Evolutionary conservation across 2,113 vertebrate genomes (phyloP).

Genomic region (Tychaedon coryphoeus): DNA sequence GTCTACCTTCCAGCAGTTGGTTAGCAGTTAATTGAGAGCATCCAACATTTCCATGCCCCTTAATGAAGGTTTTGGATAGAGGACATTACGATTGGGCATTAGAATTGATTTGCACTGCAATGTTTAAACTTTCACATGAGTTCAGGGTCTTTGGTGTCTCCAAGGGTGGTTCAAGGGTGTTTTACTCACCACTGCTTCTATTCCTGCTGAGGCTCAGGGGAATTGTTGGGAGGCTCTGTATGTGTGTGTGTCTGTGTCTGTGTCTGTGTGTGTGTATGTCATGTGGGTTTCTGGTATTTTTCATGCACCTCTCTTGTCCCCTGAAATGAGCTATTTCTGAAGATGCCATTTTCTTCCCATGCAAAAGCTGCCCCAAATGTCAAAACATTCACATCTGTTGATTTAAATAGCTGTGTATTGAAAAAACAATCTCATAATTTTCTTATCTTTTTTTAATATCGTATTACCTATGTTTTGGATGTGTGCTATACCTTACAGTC

Average conservation of each 20-base stretch:
- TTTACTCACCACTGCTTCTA: not conserved
- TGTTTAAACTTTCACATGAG: not conserved
- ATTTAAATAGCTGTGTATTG: not conserved
- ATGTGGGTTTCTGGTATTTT: not conserved
- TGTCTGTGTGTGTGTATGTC: accelerated
- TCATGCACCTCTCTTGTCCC: not conserved
- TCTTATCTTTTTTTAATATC: not conserved
- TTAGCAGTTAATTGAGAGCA: not conserved
- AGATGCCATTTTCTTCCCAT: not conserved
- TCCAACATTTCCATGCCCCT: not conserved
- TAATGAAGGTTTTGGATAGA: not conserved
- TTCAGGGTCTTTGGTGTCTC: not conserved
- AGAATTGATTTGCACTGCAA: no score
- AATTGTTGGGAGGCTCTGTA: accelerated
- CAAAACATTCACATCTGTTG: not conserved
- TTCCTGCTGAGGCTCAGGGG: not conserved
- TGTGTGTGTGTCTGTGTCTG: no score
- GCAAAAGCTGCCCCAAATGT: not conserved
- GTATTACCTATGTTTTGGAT: not conserved
- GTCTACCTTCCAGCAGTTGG: not conserved
- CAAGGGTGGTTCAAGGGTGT: not conserved
- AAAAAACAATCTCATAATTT: not conserved
- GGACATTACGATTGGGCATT: not conserved
- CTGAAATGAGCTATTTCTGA: not conserved
- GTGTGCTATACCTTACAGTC: not conserved